Evolutionary conservation across 2,113 vertebrate species (phyloP), one percentile per base, ranked within the genome.

Genomic region (Malurus melanocephalus): DNA sequence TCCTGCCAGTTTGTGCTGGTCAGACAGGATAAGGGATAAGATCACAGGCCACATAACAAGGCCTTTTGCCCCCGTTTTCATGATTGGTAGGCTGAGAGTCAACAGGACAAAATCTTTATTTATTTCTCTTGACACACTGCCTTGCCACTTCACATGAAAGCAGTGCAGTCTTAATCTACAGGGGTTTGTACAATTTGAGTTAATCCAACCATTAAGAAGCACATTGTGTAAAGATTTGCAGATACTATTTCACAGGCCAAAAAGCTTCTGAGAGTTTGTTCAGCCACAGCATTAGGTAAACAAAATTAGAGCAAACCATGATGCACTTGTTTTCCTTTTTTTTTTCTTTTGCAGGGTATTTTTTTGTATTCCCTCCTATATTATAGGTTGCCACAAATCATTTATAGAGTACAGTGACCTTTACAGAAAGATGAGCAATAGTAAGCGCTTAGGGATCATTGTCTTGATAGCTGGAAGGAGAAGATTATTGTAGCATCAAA

Each of bases 201-300:
- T 89, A 92, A 88, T 83, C 42, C 53, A 60, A 27, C 40, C 61
- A 64, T 71, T 93, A 88, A 86, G 86, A 86, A 88, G 61, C 45
- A 46, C 33, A 72, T 84, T 94, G 80, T 95, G 65, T 73, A 79
- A 79, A 74, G 74, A 84, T 90, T 88, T 93, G 65, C 42, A 81
- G 80, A 60, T 88, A 80, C 15, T 56, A 15, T 86, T 95, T 92
- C 55, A 42, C 33, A 81, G 49, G 33, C 69, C 57, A 68, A 49
- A 73, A 88, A 87, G 43, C 33, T 26, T 72, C 43, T 75, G 9
- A 30, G 71, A 85, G 59, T 85, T 93, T 85, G 23, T 85, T 95
- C 62, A 81, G 38, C 45, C 52, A 23, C 16, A 40, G 18, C 52
- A 49, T 49, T 84, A 88, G 49, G 33, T 42, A 46, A 93, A 78